These are phyloP conservation scores for Centroberyx gerrardi DNA, from an alignment of 2,797 vertebrate species.

Conservation along the genomic window DNA sequence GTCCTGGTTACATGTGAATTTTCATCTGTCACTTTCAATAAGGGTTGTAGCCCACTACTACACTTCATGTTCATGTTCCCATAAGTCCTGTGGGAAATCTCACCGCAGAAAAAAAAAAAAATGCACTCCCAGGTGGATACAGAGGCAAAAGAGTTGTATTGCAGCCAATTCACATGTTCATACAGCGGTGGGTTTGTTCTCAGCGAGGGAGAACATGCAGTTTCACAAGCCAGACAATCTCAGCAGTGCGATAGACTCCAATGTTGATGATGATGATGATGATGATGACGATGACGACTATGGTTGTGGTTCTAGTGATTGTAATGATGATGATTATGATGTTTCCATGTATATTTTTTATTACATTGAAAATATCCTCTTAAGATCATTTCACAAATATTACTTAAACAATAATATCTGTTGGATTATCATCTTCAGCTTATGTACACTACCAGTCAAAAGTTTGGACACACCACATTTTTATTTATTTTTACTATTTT, in stretches of 20 bases:
- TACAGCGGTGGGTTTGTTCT: conserved; percentile 10
- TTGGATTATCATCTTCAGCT: not conserved
- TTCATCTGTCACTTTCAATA: conserved; percentile 34
- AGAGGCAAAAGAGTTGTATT: not conserved
- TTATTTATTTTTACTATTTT: no score
- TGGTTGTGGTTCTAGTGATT: not conserved
- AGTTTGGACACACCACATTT: no score
- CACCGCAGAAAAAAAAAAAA: conserved; percentile 6
- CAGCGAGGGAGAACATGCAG: conserved; percentile 2
- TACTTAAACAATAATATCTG: not conserved
- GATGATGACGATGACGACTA: not conserved
- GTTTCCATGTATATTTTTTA: not conserved
- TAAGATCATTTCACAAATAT: not conserved
- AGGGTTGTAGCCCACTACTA: not conserved
- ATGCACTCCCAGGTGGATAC: conserved; percentile 4
- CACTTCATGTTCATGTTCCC: conserved; percentile 19
- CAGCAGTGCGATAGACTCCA: conserved; percentile 7
- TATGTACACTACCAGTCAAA: no score
- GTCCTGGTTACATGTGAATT: conserved; percentile 24
- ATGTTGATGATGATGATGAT: not conserved
- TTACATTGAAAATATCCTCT: not conserved
- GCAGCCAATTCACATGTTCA: not conserved
- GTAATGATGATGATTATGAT: no score
- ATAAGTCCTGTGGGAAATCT: conserved; percentile 26
- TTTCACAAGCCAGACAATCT: conserved; percentile 46